Conservation (phyloP, 1,140 invertebrate genomes). For the Saccostrea glomerata region DNA sequence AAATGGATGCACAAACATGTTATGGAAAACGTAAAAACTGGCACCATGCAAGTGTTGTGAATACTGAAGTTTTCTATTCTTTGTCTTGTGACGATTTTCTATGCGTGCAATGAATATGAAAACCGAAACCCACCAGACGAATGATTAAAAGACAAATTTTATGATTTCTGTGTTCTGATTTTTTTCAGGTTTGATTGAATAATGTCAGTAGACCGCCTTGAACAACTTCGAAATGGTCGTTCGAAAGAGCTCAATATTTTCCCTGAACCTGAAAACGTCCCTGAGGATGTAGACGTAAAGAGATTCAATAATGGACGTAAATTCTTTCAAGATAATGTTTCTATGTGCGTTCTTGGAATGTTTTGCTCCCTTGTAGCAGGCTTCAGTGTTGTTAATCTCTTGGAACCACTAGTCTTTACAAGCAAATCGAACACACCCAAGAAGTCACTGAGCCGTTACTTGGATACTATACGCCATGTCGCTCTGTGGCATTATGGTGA, state of each 20-base stretch:
- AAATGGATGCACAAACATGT: no score
- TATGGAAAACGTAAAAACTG: no score
- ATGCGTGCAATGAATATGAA: no score
- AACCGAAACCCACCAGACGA: no score
- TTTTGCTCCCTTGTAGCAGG: slow-evolving; percentile 63
- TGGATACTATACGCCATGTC: slow-evolving; percentile 87
- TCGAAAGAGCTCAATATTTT: not conserved
- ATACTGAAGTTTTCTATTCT: no score
- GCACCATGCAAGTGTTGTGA: no score
- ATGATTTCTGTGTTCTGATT: not conserved
- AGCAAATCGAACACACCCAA: slow-evolving; percentile 79
- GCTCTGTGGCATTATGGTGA: slow-evolving; percentile 83
- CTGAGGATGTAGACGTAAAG: not conserved
- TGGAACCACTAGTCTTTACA: slow-evolving; percentile 78
- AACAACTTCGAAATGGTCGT: not conserved
- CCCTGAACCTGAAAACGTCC: not conserved
- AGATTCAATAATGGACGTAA: slow-evolving; percentile 56
- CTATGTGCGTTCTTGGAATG: slow-evolving; percentile 53
- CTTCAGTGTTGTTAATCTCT: slow-evolving; percentile 59
- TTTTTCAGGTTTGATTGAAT: not conserved
- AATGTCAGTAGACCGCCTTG: not conserved
- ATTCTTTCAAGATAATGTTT: slow-evolving; percentile 58
- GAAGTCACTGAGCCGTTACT: slow-evolving; percentile 84
- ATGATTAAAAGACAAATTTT: no score
- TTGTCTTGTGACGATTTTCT: no score